Evolutionary conservation across 2,113 vertebrate species (phyloP).

Genomic region (Pollachius pollachius): DNA sequence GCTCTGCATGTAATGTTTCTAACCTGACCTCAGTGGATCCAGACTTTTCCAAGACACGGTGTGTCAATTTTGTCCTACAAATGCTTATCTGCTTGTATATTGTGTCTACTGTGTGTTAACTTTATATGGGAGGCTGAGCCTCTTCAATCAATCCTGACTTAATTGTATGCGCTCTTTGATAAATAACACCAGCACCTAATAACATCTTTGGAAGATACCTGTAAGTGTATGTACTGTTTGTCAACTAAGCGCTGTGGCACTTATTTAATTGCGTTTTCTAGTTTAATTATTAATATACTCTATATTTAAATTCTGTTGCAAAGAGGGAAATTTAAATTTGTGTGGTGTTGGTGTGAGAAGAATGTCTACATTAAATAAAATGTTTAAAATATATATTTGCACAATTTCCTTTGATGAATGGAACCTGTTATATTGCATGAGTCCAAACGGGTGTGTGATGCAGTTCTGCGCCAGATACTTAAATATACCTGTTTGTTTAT

Average conservation of each 20-base stretch:
- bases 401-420: too few species aligned
- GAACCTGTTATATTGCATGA: too few species aligned
- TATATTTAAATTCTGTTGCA: too few species aligned
- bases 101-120: slow-evolving; percentile 25
- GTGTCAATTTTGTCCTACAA: background rate
- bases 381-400: too few species aligned
- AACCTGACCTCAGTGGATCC: too few species aligned
- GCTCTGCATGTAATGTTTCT: background rate
- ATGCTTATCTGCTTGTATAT: slow-evolving; percentile 13
- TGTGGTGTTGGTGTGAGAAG: too few species aligned
- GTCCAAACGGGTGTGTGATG: slow-evolving; percentile 13
- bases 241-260: too few species aligned
- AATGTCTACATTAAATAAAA: too few species aligned
- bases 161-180: background rate
- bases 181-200: background rate
- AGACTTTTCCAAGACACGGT: too few species aligned
- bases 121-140: slow-evolving; percentile 64
- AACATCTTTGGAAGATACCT: background rate
- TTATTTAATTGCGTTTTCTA: too few species aligned
- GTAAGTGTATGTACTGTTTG: background rate
- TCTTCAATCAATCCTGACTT: slow-evolving; percentile 10
- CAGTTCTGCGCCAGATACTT: slow-evolving; percentile 12
- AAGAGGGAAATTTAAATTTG: too few species aligned
- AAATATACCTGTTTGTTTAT: slow-evolving; percentile 30
- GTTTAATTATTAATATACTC: too few species aligned